Evolutionary conservation across 1,140 invertebrate species (phyloP), one percentile per base, ranked within the genome.

Genomic region (Drosophila aff.): DNA sequence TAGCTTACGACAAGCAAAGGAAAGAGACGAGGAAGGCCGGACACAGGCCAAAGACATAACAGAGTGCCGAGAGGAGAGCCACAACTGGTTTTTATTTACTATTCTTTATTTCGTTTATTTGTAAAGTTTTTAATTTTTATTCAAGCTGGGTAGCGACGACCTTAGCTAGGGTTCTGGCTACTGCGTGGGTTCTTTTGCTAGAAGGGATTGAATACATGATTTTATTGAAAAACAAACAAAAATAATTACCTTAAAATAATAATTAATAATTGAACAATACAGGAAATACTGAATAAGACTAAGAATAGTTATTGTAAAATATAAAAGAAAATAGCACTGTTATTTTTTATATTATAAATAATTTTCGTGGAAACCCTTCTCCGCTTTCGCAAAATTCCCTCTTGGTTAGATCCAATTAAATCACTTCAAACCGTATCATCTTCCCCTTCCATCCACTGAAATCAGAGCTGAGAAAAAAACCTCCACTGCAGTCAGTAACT

Each of bases 381-480:
- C 8, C 4, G 18, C 33, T 15, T 7, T n/a, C 0, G 9, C 5
- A 15, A 57, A 40, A 57, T 40, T 57, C 53, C 15, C 18, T 11
- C 11, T 23, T 57, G 0, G 53, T 0, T 40, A 40, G 9, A 26
- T 40, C 21, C 53, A 40, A 57, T 57, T 40, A 57, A 40, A 57
- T 57, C 21, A 57, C 21, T 7, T 10, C 53, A 40, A 57, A 3
- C 36, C 9, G 5, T 41, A 57, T 57, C 53, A 57, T 57, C 53
- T 57, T 40, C 53, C 53, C 23, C 53, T 57, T 57, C 21, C 40
- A 40, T 38, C 9, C 53, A 57, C 53, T 57, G 53, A 40, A 57
- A 71, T 49, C 64, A 63, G 41, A 26, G 57, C 57, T 60, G 50
- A 44, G 50, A 66, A 53, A 63, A 63, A 63, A 53, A 36, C 61